Percentiles rank a stretch among this genome's conserved stretches.
Evolutionary conservation across 2,797 vertebrate species (phyloP).

Genomic region (Peromyscus attwateri): DNA sequence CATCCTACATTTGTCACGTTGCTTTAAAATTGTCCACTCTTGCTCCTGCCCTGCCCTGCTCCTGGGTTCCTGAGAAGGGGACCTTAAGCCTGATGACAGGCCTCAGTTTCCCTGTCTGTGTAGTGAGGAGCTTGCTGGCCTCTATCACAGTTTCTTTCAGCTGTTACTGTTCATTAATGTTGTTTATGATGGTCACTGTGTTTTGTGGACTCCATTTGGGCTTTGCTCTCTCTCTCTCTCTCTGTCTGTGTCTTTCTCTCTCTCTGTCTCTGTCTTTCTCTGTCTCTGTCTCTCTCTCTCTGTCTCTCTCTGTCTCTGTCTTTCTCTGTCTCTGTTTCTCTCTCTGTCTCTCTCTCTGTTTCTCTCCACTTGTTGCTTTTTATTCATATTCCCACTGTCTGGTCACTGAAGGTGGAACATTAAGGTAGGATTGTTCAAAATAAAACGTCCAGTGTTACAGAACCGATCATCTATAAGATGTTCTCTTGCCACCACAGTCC

Average conservation of each 20-base stretch:
- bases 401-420: not conserved
- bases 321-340: too few relatives aligned
- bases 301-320: too few relatives aligned
- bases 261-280: too few relatives aligned
- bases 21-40: not conserved
- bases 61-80: not conserved
- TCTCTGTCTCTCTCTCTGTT: not conserved
- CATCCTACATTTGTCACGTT: not conserved
- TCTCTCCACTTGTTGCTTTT: conserved; percentile 29
- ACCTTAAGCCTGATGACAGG: not conserved
- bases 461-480: conserved; percentile 16
- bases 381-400: not conserved
- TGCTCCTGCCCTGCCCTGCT: not conserved
- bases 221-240: not conserved
- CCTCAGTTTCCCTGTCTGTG: not conserved
- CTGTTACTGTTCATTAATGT: not conserved
- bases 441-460: not conserved
- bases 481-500: not conserved
- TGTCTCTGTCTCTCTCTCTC: not conserved
- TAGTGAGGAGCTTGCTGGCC: not conserved
- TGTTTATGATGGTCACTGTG: not conserved
- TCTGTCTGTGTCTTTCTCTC: not conserved
- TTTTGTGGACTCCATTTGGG: not conserved
- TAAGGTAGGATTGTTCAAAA: not conserved
- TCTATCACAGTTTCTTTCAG: not conserved